These are phyloP conservation scores for Eilema griseolum DNA, from an alignment of 2,888 invertebrate genomes.

Conservation along the genomic window DNA sequence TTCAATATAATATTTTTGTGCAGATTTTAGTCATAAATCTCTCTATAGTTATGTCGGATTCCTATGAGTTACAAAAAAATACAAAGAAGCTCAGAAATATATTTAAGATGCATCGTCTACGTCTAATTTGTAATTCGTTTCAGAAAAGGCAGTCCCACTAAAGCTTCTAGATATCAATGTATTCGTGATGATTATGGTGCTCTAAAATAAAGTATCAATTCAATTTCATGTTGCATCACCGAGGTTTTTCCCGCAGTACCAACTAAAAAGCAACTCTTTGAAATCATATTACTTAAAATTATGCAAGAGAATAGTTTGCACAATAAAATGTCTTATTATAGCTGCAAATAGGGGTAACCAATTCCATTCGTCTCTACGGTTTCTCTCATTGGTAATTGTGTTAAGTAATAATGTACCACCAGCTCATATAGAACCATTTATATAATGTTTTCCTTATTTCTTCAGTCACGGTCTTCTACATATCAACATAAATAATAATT, in stretches of 20 bases:
- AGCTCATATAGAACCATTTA: background rate
- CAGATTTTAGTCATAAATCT: background rate
- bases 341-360: conserved; percentile 19
- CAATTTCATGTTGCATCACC: conserved; percentile 4
- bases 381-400: conserved; percentile 6
- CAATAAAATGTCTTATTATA: conserved; percentile 18
- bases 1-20: background rate
- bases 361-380: background rate
- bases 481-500: background rate
- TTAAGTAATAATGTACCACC: conserved; percentile 5
- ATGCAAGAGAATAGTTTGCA: conserved; percentile 10
- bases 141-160: background rate
- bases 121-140: background rate
- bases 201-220: background rate
- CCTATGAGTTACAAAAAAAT: background rate
- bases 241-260: background rate
- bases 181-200: background rate
- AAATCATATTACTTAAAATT: conserved; percentile 14
- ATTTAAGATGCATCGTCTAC: background rate
- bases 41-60: background rate
- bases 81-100: background rate
- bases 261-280: background rate
- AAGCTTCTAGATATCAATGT: background rate
- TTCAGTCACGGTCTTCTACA: background rate
- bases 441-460: conserved; percentile 6